phyloP scores from a whole-genome alignment of 1,140 invertebrate species.

The Solenopsis invicta region DNA sequence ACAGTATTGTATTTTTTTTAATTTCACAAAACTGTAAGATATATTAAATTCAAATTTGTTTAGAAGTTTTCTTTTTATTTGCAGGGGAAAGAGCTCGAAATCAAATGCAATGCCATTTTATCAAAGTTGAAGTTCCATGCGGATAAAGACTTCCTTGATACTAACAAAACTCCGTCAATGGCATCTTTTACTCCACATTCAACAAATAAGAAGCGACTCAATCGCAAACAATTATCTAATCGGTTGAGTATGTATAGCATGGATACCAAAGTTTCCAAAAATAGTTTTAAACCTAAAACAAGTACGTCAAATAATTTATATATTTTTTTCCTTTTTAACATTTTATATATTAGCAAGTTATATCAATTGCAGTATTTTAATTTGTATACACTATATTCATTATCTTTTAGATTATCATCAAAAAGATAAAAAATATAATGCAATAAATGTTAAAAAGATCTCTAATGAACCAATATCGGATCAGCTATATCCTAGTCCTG shows the following conservation, averaged over 20 bases:
- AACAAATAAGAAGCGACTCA: constrained; percentile 68
- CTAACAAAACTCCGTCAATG: constrained; percentile 68
- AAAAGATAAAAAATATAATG: constrained; percentile 68
- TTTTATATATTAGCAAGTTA: neutral
- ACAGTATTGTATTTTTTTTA: neutral
- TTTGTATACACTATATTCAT: neutral
- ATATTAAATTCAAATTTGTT: constrained; percentile 33
- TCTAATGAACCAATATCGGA: constrained; percentile 69
- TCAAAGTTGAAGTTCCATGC: constrained; percentile 79
- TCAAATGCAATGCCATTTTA: constrained; percentile 80
- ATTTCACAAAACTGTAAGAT: neutral
- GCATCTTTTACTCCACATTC: constrained; percentile 70
- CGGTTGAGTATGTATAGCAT: constrained; percentile 81
- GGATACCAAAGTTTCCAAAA: constrained; percentile 75
- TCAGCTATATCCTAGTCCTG: constrained; percentile 69
- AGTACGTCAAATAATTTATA: constrained; percentile 65
- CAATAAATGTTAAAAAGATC: constrained; percentile 26
- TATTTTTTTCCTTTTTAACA: neutral
- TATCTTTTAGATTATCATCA: constrained; percentile 64
- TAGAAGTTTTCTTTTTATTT: constrained; percentile 59
- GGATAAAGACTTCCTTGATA: constrained; percentile 78
- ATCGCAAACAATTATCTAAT: constrained; percentile 69
- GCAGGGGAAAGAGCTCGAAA: constrained; percentile 80
- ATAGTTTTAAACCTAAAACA: constrained; percentile 67
- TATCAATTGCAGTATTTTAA: constrained; percentile 27